These are phyloP conservation scores for Lepidothrix coronata DNA, from an alignment of 2,113 vertebrate genomes.

Conservation along the genomic window DNA sequence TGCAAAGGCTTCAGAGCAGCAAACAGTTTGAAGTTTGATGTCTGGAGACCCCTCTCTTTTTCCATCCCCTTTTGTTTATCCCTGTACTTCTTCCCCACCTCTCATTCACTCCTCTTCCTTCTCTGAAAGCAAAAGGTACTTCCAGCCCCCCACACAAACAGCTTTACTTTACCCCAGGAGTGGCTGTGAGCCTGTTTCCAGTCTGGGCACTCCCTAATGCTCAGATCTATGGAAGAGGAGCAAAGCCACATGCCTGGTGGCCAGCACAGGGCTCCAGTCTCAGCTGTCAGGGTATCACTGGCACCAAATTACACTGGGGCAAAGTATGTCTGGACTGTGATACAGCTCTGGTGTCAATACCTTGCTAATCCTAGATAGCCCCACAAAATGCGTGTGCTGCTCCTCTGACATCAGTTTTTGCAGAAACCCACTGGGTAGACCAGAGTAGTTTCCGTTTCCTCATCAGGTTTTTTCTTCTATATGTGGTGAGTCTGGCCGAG, in stretches of 20 bases:
- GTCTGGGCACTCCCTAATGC: not conserved
- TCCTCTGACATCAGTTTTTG: not conserved
- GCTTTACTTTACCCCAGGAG: not conserved
- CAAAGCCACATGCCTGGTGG: not conserved
- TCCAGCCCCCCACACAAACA: not conserved
- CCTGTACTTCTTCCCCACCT: not conserved
- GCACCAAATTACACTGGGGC: not conserved
- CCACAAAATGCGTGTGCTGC: rapidly evolving
- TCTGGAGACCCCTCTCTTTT: not conserved
- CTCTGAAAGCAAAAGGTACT: not conserved
- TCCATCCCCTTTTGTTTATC: not conserved
- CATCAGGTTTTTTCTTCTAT: not conserved
- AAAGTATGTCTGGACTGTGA: not conserved
- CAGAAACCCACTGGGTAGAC: not conserved
- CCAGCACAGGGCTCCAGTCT: not conserved
- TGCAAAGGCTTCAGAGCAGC: not conserved
- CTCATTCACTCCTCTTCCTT: not conserved
- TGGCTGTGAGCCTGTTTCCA: not conserved
- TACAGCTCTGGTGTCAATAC: not conserved
- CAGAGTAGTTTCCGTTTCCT: slow-evolving; percentile 1
- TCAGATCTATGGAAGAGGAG: not conserved
- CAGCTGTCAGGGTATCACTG: not conserved
- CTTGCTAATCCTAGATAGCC: not conserved
- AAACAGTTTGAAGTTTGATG: not conserved
- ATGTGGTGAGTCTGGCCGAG: not conserved